Conservation (phyloP, 2,888 invertebrate genomes). For the Phalera bucephala region DNA sequence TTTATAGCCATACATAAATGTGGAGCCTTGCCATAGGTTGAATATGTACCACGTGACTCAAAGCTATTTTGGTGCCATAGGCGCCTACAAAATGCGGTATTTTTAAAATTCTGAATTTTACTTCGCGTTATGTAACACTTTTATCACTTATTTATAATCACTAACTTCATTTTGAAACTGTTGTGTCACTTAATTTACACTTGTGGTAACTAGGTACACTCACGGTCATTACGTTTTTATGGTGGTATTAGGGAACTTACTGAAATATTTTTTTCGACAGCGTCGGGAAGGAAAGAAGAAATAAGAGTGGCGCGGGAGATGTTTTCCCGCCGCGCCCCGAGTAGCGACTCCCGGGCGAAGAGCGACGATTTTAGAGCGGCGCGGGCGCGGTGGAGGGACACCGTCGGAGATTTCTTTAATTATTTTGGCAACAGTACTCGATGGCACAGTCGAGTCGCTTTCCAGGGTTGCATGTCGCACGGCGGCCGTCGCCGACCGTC, state of each 20-base stretch:
- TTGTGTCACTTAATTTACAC: constrained; percentile 62
- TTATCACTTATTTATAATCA: constrained; percentile 67
- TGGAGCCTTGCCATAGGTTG: constrained; percentile 79
- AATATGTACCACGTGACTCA: constrained; percentile 74
- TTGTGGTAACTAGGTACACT: constrained; percentile 57
- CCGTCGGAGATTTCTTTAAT: constrained; percentile 88
- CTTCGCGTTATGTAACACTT: constrained; percentile 77
- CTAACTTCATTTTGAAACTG: constrained; percentile 51
- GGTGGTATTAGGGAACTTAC: constrained; percentile 67
- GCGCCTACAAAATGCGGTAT: constrained; percentile 82
- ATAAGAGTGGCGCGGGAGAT: constrained; percentile 83
- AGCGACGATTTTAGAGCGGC: constrained; percentile 84
- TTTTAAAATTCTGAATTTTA: constrained; percentile 76
- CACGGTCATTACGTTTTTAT: constrained; percentile 58
- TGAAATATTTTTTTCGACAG: constrained; percentile 77
- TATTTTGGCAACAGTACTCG: constrained; percentile 89
- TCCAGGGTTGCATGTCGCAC: constrained; percentile 83
- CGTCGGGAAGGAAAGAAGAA: constrained; percentile 83
- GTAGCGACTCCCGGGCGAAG: constrained; percentile 83
- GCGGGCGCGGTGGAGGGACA: constrained; percentile 85
- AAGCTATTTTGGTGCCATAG: constrained; percentile 75
- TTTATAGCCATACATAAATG: constrained; percentile 66
- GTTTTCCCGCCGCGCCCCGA: constrained; percentile 83
- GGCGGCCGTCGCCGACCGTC: constrained; percentile 69
- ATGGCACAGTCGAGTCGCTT: constrained; percentile 81